phyloP scores from a whole-genome alignment of 2,888 invertebrate genomes.

The Drosophila cognata region DNA sequence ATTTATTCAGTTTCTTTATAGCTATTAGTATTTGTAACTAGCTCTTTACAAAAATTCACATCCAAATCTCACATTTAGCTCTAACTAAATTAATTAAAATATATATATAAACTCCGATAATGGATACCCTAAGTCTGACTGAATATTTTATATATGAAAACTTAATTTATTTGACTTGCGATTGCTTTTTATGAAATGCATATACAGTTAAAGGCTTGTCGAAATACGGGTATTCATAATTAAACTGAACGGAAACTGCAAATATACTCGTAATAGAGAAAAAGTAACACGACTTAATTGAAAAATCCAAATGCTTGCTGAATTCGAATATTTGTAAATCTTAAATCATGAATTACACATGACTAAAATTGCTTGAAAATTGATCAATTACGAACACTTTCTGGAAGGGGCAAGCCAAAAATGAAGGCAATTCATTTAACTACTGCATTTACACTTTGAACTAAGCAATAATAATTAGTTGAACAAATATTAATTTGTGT shows the following conservation, averaged over 20 bases:
- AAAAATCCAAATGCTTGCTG: background rate
- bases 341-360: background rate
- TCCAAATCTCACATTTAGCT: constrained; percentile 29
- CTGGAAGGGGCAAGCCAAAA: constrained; percentile 30
- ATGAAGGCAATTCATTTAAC: constrained; percentile 23
- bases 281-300: background rate
- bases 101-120: constrained; percentile 33
- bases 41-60: constrained; percentile 49
- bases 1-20: constrained; percentile 47
- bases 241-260: constrained; percentile 5
- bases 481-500: background rate
- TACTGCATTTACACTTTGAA: constrained; percentile 19
- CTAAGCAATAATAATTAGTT: background rate
- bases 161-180: constrained; percentile 55
- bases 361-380: background rate
- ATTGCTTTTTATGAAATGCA: constrained; percentile 36
- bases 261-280: background rate
- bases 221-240: constrained; percentile 17
- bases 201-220: constrained; percentile 10
- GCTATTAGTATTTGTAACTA: constrained; percentile 43
- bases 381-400: constrained; percentile 11
- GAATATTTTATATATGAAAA: constrained; percentile 22
- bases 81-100: constrained; percentile 48
- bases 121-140: constrained; percentile 51
- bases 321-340: background rate